Evolutionary conservation across 2,797 vertebrate species (phyloP), one percentile per base, ranked within the genome.

Genomic region (Micropoecilia bifurca): DNA sequence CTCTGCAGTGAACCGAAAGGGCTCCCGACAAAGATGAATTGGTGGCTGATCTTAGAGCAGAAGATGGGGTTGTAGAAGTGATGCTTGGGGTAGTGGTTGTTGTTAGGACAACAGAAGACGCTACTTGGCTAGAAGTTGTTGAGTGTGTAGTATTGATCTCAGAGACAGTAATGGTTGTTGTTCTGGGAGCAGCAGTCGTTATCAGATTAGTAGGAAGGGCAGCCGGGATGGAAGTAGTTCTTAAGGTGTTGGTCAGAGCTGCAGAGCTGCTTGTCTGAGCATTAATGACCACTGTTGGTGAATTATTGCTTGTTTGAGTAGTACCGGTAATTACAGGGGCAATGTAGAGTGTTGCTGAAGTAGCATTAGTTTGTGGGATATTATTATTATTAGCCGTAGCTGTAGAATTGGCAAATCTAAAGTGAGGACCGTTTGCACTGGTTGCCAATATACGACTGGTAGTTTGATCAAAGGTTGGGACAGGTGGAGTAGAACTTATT

Each of bases 1-100:
- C 80, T 57, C 91, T 95, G 69, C 98, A 99, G 3, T 94, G 77
- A 61, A 98, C 96, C 0, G 77, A 82, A 48, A 96, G 87, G 57
- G 69, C 78, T 6, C 78, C 79, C 0, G 5, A 59, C 30, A 75
- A 10, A 0, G 78, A 83, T 66, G 0, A 30, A 9, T 25, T 1
- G 69, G 39, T 33, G 71, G 45, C 20, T 4, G 48, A 39, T 71
- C 13, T 73, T 1, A 3, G 43, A 39, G 22, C 10, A 28, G 76
- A 10, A 30, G 45, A 6, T 1, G 4, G 63, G 30, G 10, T 78
- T 16, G 1, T 36, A n/a, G 7, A 50, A 36, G 8, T n/a, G 39
- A 12, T 25, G 12, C 41, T 45, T 3, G 4, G n/a, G 14, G 41
- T 16, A n/a, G 63, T 78, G 59, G 28, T 28, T 28, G 36, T 61